A percentile compares a stretch with the other conserved stretches of the same genome.
phyloP scores from a whole-genome alignment of 1,140 invertebrate genomes.

The Mamestra configurata region DNA sequence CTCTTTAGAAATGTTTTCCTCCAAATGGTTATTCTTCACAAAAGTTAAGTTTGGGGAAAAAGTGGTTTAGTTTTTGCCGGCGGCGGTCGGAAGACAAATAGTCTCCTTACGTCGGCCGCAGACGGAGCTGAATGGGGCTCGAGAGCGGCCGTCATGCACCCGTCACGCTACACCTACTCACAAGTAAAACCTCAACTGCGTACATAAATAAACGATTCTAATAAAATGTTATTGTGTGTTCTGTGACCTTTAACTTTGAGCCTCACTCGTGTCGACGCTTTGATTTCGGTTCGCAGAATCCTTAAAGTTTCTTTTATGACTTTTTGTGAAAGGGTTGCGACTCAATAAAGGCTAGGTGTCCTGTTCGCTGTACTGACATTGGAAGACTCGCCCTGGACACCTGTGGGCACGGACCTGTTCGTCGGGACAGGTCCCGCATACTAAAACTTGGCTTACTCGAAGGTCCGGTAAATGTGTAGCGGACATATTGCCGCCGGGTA shows the following conservation, averaged over 20 bases:
- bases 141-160: constrained; percentile 20
- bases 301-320: constrained; percentile 28
- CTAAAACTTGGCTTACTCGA: neutral
- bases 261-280: neutral
- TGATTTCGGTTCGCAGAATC: constrained; percentile 7
- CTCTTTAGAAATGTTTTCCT: constrained; percentile 45
- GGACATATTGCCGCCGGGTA: neutral
- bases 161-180: constrained; percentile 1
- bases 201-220: neutral
- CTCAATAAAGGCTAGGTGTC: constrained; percentile 5
- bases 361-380: neutral
- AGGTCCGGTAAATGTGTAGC: neutral
- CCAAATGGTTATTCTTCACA: constrained; percentile 51
- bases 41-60: constrained; percentile 52
- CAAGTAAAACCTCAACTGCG: neutral
- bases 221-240: neutral
- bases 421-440: constrained; percentile 3
- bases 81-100: constrained; percentile 56
- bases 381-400: neutral
- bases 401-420: constrained; percentile 1
- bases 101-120: constrained; percentile 54
- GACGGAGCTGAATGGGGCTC: constrained; percentile 39
- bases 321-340: constrained; percentile 19
- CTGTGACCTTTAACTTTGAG: constrained; percentile 5
- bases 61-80: constrained; percentile 54